Evolutionary conservation across 2,797 vertebrate species (phyloP), one percentile per base, ranked within the genome.

Genomic region (Lepus oiostolus): DNA sequence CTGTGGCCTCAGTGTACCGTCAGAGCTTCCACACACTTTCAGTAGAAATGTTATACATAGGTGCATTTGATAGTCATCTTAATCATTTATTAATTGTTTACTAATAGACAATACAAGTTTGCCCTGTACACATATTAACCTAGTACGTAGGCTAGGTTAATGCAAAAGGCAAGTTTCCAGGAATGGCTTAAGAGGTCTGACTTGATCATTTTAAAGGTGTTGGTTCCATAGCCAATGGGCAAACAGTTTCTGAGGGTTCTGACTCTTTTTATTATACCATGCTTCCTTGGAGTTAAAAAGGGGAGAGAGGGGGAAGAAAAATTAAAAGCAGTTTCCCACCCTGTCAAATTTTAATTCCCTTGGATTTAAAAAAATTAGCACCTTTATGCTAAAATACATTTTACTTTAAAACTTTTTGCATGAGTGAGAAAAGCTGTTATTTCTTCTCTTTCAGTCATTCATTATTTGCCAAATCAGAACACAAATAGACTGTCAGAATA

Each of bases 401-500:
- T 95, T 85, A 74, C 87, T 85, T 95, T 84, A 92, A 94, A 96
- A 90, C 38, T 70, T 95, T 90, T 75, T 92, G 54, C 94, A 71
- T 77, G 24, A 76, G 52, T 93, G 65, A 93, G 24, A 50, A 90
- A 88, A 93, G 38, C 67, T 93, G 14, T 93, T 85, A 28, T 95
- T 92, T 96, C 88, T 75, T 96, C 35, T 62, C 83, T 74, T 96
- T 58, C 60, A 72, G 26, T 84, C 62, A 65, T 96, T 94, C 88
- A 83, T 96, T 97, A 96, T 96, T 93, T 85, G 93, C 86, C 71
- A 93, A 97, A 79, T 94, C 76, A 76, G 91, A 96, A 89, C 68
- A 93, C 90, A 97, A 96, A 96, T 95, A 96, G 88, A 88, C 79
- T 93, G 67, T 96, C 85, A 96, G 88, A 96, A 88, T 81, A 83